These are phyloP conservation scores for Pseudococcus longispinus DNA, from an alignment of 2,888 invertebrate species.

Conservation along the genomic window DNA sequence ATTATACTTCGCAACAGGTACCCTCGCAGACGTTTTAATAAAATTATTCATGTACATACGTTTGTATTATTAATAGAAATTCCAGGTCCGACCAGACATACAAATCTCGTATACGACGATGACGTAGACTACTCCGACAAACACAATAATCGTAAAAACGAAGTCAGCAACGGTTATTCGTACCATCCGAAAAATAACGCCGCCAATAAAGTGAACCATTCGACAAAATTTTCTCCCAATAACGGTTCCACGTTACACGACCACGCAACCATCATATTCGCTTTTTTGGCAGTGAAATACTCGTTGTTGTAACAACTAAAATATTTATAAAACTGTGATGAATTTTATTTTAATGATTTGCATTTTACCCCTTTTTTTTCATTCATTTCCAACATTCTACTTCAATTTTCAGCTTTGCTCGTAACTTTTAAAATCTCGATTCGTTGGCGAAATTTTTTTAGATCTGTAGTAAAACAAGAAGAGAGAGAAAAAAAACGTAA, in stretches of 20 bases:
- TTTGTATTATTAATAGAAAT: slow-evolving; percentile 38
- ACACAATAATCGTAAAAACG: slow-evolving; percentile 44
- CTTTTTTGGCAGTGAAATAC: background rate
- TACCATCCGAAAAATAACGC: slow-evolving; percentile 36
- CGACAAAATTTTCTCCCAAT: slow-evolving; percentile 47
- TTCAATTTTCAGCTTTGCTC: background rate
- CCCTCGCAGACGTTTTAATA: background rate
- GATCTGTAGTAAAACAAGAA: background rate
- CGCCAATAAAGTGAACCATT: slow-evolving; percentile 44
- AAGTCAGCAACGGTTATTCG: slow-evolving; percentile 30
- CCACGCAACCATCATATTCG: slow-evolving; percentile 11
- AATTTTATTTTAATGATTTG: slow-evolving; percentile 48
- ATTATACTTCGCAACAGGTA: background rate
- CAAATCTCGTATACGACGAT: slow-evolving; percentile 12
- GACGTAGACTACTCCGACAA: slow-evolving; percentile 32
- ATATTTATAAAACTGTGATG: slow-evolving; percentile 51
- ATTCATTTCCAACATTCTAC: background rate
- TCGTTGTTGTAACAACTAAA: slow-evolving; percentile 30
- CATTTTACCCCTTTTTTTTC: background rate
- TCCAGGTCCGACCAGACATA: slow-evolving; percentile 30
- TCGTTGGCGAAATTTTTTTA: background rate
- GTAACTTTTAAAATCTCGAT: background rate
- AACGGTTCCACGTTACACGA: slow-evolving; percentile 33
- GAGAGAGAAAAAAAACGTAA: background rate
- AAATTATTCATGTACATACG: background rate